A percentile compares a stretch with the other conserved stretches of the same genome.
phyloP scores from a whole-genome alignment of 1,140 invertebrate genomes.

The Pinna nobilis region DNA sequence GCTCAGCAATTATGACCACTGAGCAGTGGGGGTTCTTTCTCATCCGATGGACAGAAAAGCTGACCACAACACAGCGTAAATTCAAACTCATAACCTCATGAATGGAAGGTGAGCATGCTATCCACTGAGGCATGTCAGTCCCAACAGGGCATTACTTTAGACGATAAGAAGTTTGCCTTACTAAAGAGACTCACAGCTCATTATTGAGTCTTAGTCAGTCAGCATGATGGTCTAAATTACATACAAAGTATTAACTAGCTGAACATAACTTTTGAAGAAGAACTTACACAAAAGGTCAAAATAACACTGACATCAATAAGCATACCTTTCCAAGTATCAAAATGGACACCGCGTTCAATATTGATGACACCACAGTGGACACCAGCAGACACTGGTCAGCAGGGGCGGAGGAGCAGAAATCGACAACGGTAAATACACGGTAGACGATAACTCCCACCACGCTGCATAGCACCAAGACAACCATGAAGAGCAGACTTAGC shows the following conservation, averaged over 20 bases:
- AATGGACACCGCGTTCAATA: slow-evolving; percentile 74
- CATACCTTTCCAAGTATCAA: slow-evolving; percentile 72
- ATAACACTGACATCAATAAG: neutral
- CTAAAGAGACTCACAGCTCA: neutral
- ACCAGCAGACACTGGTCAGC: slow-evolving; percentile 63
- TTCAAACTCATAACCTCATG: too few species aligned
- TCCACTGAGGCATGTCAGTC: too few species aligned
- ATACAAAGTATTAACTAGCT: too few species aligned
- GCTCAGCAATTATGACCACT: too few species aligned
- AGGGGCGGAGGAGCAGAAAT: slow-evolving; percentile 63
- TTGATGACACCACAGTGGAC: slow-evolving; percentile 69
- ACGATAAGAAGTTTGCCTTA: too few species aligned
- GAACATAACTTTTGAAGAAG: neutral
- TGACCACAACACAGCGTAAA: too few species aligned
- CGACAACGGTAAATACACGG: slow-evolving; percentile 71
- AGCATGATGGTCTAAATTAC: neutral
- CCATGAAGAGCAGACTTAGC: slow-evolving; percentile 69
- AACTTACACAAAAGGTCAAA: neutral
- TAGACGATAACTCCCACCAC: slow-evolving; percentile 66
- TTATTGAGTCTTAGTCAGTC: neutral
- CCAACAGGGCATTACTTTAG: too few species aligned
- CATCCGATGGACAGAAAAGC: too few species aligned
- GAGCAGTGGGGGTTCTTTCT: too few species aligned
- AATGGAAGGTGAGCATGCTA: too few species aligned
- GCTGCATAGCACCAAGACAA: slow-evolving; percentile 62